Evolutionary conservation across 1,140 invertebrate species (phyloP).

Genomic region (Drosophila ogumai): DNA sequence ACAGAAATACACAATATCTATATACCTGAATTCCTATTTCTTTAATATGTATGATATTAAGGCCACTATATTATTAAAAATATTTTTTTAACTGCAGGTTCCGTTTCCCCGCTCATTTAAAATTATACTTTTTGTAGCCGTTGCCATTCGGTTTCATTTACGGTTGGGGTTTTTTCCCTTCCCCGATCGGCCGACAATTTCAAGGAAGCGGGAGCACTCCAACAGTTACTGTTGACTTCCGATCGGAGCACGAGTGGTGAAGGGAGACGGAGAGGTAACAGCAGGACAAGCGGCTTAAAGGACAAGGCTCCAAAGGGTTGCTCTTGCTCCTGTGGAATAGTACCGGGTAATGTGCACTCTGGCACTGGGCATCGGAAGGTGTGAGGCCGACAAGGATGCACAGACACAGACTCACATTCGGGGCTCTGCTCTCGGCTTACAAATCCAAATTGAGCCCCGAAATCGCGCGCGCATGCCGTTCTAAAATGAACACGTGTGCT

Average conservation of each 20-base stretch:
- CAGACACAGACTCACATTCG: constrained; percentile 47
- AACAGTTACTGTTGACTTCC: constrained; percentile 79
- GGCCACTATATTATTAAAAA: too few species aligned
- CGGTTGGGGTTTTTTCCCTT: constrained; percentile 54
- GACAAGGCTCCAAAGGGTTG: constrained; percentile 70
- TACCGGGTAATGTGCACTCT: constrained; percentile 4
- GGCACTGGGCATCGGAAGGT: constrained; percentile 46
- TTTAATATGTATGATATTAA: too few species aligned
- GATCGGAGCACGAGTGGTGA: constrained; percentile 73
- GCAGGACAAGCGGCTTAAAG: constrained; percentile 80
- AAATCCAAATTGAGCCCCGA: constrained; percentile 74
- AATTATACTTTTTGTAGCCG: constrained; percentile 53
- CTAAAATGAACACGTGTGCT: constrained; percentile 68
- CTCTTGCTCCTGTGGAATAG: constrained; percentile 34
- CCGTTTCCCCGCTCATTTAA: constrained; percentile 2
- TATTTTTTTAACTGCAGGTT: constrained; percentile 20
- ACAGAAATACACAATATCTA: too few species aligned
- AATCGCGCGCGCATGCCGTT: constrained; percentile 67
- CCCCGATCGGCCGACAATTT: constrained; percentile 41
- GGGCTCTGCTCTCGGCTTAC: constrained; percentile 72
- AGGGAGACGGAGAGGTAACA: constrained; percentile 52
- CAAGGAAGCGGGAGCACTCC: constrained; percentile 69
- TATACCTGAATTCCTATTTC: too few species aligned
- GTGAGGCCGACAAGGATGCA: constrained; percentile 76
- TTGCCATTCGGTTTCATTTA: constrained; percentile 56